Evolutionary conservation across 2,113 vertebrate species (phyloP), one percentile per base, ranked within the genome.

Genomic region (Carettochelys insculpta): DNA sequence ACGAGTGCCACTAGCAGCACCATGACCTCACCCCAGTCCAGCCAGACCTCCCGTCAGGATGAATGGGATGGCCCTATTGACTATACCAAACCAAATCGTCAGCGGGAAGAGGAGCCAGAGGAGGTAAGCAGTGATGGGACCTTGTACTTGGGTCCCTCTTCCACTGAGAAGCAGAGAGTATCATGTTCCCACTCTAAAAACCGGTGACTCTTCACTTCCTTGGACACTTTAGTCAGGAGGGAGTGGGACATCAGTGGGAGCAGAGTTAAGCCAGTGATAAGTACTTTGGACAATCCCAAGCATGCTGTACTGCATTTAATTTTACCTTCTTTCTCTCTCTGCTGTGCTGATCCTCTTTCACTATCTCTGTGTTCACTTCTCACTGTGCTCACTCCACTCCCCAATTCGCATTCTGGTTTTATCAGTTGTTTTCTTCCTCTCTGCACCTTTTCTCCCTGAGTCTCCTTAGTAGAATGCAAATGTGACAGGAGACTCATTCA

Each of bases 41-140:
- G 98, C 96, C 99, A 98, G 89, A 89, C 98, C 76, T 98, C 99
- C 95, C 99, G 99, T 90, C 99, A 99, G 97, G 99, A 99, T 47
- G 99, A 99, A 45, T 99, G 99, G 99, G 99, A 99, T 75, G 99
- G 99, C 9, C 99, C 99, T 65, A 98, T 99, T 88, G 99, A 99
- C 97, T 99, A 99, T 97, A 99, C 99, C 19, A 99, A 99, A 97
- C 98, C 99, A 93, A 99, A 99, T 95, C 98, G 99, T 1, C 99
- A 98, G 82, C 97, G 99, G 78, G 99, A 99, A 79, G 99, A 99
- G 96, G 99, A 99, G 76, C 95, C 97, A 1, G 99, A 99, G 71
- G 99, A 99, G 98, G 99, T 99, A 94, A 96, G 98, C 92, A 43
- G 90, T 89, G 19, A 41, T 0, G 0, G 6, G 77, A 6, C 51